A percentile compares a stretch with the other conserved stretches of the same genome.
phyloP scores from a whole-genome alignment of 2,888 invertebrate genomes.

The Drosophila recens region DNA sequence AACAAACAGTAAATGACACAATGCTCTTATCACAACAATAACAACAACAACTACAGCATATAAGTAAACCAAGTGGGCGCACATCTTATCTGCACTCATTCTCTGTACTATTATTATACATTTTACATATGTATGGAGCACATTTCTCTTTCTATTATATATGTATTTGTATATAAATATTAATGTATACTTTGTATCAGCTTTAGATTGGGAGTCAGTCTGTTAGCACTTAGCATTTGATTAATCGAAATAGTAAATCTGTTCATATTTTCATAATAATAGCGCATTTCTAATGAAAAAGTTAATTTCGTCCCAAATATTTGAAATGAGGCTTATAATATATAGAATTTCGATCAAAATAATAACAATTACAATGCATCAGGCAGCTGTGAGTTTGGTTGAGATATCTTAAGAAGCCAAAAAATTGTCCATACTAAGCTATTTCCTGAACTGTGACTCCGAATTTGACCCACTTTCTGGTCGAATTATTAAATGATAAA shows the following conservation, averaged over 20 bases:
- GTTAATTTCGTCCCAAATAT: neutral
- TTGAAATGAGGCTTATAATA: neutral
- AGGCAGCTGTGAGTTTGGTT: too few relatives aligned
- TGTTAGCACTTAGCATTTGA: conserved; percentile 10
- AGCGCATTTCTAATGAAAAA: neutral
- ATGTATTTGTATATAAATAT: neutral
- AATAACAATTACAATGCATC: neutral
- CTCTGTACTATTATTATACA: conserved; percentile 59
- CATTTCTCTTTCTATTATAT: conserved; percentile 30
- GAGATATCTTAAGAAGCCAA: too few relatives aligned
- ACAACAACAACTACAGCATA: conserved; percentile 17
- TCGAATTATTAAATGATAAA: too few relatives aligned
- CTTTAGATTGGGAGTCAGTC: conserved; percentile 14
- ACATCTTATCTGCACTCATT: conserved; percentile 60
- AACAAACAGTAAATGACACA: conserved; percentile 41
- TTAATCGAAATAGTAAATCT: conserved; percentile 15
- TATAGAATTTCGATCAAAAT: neutral
- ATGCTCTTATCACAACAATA: conserved; percentile 42
- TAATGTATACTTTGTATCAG: conserved; percentile 7
- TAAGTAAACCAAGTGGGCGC: conserved; percentile 33
- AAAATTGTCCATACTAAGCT: too few relatives aligned
- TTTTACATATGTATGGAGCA: conserved; percentile 31
- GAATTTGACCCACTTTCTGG: too few relatives aligned
- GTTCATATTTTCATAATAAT: neutral
- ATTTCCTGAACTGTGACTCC: too few relatives aligned